Conservation (phyloP, 2,113 vertebrate genomes). For the Vidua chalybeata region DNA sequence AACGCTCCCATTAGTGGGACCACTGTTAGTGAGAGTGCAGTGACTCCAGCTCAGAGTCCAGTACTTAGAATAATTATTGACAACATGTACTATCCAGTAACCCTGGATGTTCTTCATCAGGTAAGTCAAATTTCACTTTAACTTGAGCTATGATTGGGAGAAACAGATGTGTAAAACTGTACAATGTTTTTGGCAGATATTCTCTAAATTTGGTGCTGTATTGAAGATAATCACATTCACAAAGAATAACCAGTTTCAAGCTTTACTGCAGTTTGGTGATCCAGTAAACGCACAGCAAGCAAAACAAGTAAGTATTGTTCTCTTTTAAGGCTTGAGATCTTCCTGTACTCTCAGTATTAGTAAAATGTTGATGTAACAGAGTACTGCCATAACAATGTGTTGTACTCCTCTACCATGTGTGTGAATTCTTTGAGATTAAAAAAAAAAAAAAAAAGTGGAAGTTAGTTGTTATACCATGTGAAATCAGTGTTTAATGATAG, state of each 20-base stretch:
- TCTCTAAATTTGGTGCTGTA: conserved; percentile 98
- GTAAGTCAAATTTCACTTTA: conserved; percentile 70
- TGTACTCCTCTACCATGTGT: not conserved
- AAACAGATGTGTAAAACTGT: not conserved
- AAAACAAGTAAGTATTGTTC: conserved; percentile 85
- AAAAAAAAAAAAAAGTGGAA: not conserved
- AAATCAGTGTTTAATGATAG: not conserved
- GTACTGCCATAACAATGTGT: not conserved
- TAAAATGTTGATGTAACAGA: not conserved
- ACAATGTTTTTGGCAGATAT: conserved; percentile 84
- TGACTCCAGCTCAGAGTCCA: conserved; percentile 90
- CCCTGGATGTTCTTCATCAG: conserved; percentile 97
- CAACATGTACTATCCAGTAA: conserved; percentile 99
- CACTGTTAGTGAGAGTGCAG: conserved; percentile 85
- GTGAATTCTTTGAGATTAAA: not conserved
- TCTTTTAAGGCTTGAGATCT: not conserved
- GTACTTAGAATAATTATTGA: conserved; percentile 98
- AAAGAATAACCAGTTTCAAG: conserved; percentile 99
- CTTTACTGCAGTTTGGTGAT: conserved; percentile 94
- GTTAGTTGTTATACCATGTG: not conserved
- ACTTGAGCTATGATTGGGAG: not conserved
- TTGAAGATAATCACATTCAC: conserved; percentile 99
- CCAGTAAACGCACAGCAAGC: conserved; percentile 94
- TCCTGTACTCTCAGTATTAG: not conserved
- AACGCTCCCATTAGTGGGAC: conserved; percentile 86